Evolutionary conservation across 2,113 vertebrate genomes (phyloP), one percentile per base, ranked within the genome.

Genomic region (Sardina pilchardus): DNA sequence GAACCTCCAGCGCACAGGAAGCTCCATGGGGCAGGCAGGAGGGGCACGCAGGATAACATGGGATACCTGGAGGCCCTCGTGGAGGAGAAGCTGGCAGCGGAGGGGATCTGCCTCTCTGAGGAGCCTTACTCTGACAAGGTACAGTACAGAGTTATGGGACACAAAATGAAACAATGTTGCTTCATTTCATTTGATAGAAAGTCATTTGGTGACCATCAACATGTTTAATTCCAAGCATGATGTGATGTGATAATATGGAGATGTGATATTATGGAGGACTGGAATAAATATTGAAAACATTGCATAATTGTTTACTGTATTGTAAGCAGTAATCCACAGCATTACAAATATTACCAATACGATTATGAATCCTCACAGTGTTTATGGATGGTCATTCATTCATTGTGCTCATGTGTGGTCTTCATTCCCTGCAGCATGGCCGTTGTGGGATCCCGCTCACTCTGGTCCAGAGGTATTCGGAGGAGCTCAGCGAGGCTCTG

Each of bases 121-220:
- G 94, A 97, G 84, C 94, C 96, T 0, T 96, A 96, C 89, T 96
- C 96, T 82, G 96, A 96, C 89, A 96, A 96, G 94, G 95, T 96
- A 92, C 39, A 42, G n/a, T n/a, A n/a, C 67, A 34, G 30, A 16
- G 67, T 36, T 12, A 16, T 75, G 71, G n/a, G 30, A 14, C 7
- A 71, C 63, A 71, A 30, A 12, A 78, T 17, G 30, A 26, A 71
- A 71, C 7, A 12, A 30, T 71, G n/a, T 30, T 26, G 19, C 16
- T 56, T 56, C 16, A 56, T 56, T 19, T 56, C 16, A 63, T 63
- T 24, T 63, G 21, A 53, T 53, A 53, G 50, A 63, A 63, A 63
- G n/a, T 63, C 0, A 17, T 53, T 63, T 63, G 56, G 2, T 4
- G 56, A 63, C 21, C 16, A 26, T 9, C 24, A 26, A 63, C 21